Evolutionary conservation across 2,797 vertebrate species (phyloP), one percentile per base, ranked within the genome.

Genomic region (Macroramphosus scolopax): DNA sequence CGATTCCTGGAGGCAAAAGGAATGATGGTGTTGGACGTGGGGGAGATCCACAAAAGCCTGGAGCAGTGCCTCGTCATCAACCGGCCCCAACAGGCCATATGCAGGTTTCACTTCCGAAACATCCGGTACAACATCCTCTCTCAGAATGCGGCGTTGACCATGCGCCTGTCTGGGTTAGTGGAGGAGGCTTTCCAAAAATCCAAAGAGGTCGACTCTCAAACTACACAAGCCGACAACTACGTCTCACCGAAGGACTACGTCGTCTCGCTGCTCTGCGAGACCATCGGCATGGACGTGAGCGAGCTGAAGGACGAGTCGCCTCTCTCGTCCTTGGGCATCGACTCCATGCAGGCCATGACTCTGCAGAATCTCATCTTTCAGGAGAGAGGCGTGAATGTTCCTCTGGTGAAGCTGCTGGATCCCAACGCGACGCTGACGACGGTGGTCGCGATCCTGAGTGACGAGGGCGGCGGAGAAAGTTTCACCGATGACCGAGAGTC

Each of bases 321-420:
- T 1, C 89, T 95, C 33, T 81, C 57, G 0, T 79, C 86, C 0
- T 38, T 93, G 40, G 93, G 93, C 30, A 72, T 93, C 29, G 93
- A 94, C 68, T 95, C 92, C n/a, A 91, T 95, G 92, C 78, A 91
- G 77, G 91, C 91, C 12, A 92, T 94, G 91, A 92, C 92, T 26
- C 46, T 95, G 69, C 92, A 93, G 56, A 92, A 91, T 73, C 80
- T 51, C 2, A 81, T 93, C 18, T 92, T 90, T 48, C 80, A 78
- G 31, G 85, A 90, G 12, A 81, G 75, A 63, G 88, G 82, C 14
- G 77, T 92, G 32, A 89, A 88, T 26, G 75, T 95, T 26, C 89
- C 92, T 47, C 45, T 94, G 53, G 79, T 90, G 31, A 90, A 87
- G 71, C 68, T 96, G 6, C 63, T 95, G 54, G 91, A 94, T 71